These are phyloP conservation scores for Pelvicachromis taeniatus DNA, from an alignment of 2,113 vertebrate species.

Conservation along the genomic window DNA sequence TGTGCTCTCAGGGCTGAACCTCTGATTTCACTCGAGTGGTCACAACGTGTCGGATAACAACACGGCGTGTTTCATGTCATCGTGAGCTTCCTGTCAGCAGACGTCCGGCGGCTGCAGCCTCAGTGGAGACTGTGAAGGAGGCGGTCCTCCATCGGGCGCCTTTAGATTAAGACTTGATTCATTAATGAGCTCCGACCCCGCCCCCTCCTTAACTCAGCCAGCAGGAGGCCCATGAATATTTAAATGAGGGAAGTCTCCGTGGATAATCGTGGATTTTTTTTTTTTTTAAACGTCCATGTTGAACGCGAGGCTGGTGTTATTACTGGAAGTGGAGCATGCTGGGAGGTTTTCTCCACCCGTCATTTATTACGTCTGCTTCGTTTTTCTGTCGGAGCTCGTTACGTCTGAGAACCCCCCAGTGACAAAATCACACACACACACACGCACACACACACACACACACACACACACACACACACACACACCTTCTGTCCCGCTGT, in stretches of 20 bases:
- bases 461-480: neutral
- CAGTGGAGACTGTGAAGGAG: neutral
- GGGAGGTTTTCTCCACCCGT: neutral
- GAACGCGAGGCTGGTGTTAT: neutral
- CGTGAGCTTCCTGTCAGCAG: neutral
- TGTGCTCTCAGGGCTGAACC: neutral
- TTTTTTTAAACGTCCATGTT: neutral
- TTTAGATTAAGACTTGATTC: constrained; percentile 35
- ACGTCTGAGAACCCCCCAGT: neutral
- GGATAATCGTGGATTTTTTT: rapidly evolving
- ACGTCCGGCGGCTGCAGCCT: constrained; percentile 5
- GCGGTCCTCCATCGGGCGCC: neutral
- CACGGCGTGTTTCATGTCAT: neutral
- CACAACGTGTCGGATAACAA: neutral
- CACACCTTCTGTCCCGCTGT: neutral
- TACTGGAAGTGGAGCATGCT: neutral
- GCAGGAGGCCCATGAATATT: constrained; percentile 58
- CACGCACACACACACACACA: neutral
- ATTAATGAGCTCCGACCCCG: neutral
- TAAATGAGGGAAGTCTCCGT: constrained; percentile 26
- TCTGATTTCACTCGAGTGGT: neutral
- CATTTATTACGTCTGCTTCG: neutral
- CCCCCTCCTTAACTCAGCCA: constrained; percentile 11
- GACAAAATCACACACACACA: neutral
- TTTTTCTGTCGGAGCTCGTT: neutral